Percentiles rank a stretch among this genome's conserved stretches.
phyloP scores from a whole-genome alignment of 2,888 invertebrate genomes.

The Heliconius hortense region DNA sequence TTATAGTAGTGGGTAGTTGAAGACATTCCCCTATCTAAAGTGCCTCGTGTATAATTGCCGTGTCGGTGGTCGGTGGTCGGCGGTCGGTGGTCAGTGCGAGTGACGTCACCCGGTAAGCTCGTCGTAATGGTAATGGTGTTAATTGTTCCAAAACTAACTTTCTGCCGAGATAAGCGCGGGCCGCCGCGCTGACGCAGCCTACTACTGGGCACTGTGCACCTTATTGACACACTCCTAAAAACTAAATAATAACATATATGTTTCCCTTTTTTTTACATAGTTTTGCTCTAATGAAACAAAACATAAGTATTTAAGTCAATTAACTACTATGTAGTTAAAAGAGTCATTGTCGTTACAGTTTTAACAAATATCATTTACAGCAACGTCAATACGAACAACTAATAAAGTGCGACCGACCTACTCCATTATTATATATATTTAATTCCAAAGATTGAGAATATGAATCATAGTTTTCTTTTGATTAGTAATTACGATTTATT shows the following conservation, averaged over 20 bases:
- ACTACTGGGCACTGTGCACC: neutral
- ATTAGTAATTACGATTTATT: neutral
- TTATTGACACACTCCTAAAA: neutral
- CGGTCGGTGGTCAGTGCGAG: neutral
- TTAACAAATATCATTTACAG: neutral
- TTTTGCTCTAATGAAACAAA: neutral
- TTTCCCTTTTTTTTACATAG: neutral
- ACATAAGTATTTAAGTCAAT: neutral
- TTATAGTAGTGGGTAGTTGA: neutral
- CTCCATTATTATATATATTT: conserved; percentile 1
- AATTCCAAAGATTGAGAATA: neutral
- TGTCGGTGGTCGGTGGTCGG: neutral
- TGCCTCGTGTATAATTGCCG: neutral
- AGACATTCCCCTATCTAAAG: conserved; percentile 13
- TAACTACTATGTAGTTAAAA: neutral
- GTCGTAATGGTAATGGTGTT: conserved; percentile 36
- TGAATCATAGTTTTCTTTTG: neutral
- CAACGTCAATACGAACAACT: neutral
- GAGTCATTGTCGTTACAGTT: neutral
- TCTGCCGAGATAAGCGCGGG: conserved; percentile 42
- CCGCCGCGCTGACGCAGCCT: conserved; percentile 27
- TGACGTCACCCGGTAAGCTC: conserved; percentile 41
- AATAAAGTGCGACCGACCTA: neutral
- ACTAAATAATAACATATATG: neutral
- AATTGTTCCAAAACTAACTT: conserved; percentile 26